These are phyloP conservation scores for Helogale parvula DNA, from an alignment of 2,113 vertebrate genomes.

Conservation along the genomic window DNA sequence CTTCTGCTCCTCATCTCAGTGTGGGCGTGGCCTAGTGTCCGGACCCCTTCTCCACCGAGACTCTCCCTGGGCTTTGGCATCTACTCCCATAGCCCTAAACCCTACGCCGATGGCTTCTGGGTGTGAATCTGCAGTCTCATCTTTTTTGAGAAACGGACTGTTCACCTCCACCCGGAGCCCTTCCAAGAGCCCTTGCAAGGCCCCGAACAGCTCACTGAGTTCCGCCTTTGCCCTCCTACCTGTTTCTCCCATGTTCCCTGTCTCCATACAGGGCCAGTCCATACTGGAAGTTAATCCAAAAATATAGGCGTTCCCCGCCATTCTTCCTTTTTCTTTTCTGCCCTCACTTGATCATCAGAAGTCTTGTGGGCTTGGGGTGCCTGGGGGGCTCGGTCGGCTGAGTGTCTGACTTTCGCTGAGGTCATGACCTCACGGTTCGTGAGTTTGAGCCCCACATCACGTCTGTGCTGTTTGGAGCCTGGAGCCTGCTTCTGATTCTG, in stretches of 20 bases:
- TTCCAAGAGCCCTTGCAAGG: not conserved
- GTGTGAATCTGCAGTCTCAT: not conserved
- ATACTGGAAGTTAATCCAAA: not conserved
- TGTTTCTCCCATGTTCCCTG: not conserved
- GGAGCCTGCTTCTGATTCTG: too few species aligned
- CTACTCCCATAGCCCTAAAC: not conserved
- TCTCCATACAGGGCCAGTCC: not conserved
- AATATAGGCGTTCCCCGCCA: not conserved
- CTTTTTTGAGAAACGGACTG: not conserved
- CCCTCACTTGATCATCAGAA: not conserved
- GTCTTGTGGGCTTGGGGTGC: not conserved
- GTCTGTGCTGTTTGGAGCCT: too few species aligned
- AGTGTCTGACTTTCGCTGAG: too few species aligned
- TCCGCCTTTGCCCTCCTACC: not conserved
- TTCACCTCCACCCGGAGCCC: not conserved
- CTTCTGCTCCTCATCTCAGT: not conserved
- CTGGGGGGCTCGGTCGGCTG: too few species aligned
- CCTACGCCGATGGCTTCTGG: not conserved
- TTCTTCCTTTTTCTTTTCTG: not conserved
- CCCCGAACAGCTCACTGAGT: not conserved
- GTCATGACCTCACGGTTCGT: too few species aligned
- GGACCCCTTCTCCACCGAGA: not conserved
- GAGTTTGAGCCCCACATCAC: too few species aligned
- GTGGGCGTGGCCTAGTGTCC: not conserved
- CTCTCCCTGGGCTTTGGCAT: not conserved